phyloP scores from a whole-genome alignment of 92 coral and sea anemone genomes.

The Zoanthus sansibaricus region DNA sequence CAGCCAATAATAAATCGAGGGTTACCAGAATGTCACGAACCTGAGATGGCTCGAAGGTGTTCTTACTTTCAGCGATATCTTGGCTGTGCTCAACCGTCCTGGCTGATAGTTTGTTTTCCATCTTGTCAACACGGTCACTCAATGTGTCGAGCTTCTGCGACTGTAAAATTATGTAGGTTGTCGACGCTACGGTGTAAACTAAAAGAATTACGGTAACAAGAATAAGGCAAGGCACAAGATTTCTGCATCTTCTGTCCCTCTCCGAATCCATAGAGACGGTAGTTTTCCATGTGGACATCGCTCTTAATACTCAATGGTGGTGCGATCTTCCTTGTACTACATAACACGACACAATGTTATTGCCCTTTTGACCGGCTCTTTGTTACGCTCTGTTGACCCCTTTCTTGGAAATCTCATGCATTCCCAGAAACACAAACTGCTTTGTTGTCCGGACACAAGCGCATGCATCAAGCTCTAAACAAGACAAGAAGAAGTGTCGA shows the following conservation, averaged over 20 bases:
- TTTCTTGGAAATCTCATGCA: slow-evolving; percentile 31
- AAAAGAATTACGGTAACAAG: slow-evolving; percentile 8
- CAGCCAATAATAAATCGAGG: neutral
- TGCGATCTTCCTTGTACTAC: slow-evolving; percentile 28
- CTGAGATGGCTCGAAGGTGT: neutral
- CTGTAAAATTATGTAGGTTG: slow-evolving; percentile 58
- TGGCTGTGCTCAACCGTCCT: slow-evolving; percentile 4
- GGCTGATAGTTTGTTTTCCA: slow-evolving; percentile 72
- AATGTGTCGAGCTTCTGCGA: slow-evolving; percentile 70
- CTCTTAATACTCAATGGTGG: neutral
- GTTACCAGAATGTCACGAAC: neutral
- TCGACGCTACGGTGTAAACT: slow-evolving; percentile 29
- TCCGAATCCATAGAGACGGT: slow-evolving; percentile 20
- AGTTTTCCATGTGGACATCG: slow-evolving; percentile 38
- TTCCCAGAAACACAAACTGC: slow-evolving; percentile 19
- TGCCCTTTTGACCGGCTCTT: slow-evolving; percentile 11
- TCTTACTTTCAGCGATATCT: neutral
- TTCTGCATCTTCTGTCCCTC: slow-evolving; percentile 24
- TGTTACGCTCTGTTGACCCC: slow-evolving; percentile 27
- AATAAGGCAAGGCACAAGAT: slow-evolving; percentile 38
- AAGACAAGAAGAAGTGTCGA: neutral
- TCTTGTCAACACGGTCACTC: slow-evolving; percentile 62
- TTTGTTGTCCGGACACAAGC: neutral
- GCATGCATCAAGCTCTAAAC: slow-evolving; percentile 2
- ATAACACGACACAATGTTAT: neutral